A percentile compares a stretch with the other conserved stretches of the same genome.
These are phyloP conservation scores for Notarius lentiginosus DNA, from an alignment of 2,113 vertebrate species.

Conservation along the genomic window DNA sequence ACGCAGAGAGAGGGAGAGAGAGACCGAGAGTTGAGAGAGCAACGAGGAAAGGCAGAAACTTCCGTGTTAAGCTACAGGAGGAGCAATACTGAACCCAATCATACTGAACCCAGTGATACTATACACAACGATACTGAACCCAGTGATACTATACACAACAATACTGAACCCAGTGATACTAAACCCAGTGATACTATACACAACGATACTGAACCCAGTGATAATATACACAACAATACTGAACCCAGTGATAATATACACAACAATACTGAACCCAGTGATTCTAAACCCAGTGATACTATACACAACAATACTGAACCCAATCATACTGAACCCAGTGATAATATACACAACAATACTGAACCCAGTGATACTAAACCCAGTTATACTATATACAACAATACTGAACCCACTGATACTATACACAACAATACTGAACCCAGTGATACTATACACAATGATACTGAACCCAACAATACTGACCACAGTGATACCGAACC, in stretches of 20 bases:
- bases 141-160: background rate
- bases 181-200: background rate
- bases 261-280: background rate
- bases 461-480: too few relatives aligned
- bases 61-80: background rate
- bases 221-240: background rate
- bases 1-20: background rate
- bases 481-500: too few relatives aligned
- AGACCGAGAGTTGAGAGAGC: background rate
- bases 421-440: too few relatives aligned
- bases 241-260: background rate
- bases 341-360: background rate
- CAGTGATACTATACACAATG: too few relatives aligned
- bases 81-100: background rate
- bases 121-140: background rate
- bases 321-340: too few relatives aligned
- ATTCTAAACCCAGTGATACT: background rate
- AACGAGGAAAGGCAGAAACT: slow-evolving; percentile 7
- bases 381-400: background rate
- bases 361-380: background rate
- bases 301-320: background rate
- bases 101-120: background rate
- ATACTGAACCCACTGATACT: background rate
- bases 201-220: background rate
- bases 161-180: background rate